A percentile compares a stretch with the other conserved stretches of the same genome.
These are phyloP conservation scores for Toxotes lorentzi DNA, from an alignment of 2,797 vertebrate species.

Conservation along the genomic window DNA sequence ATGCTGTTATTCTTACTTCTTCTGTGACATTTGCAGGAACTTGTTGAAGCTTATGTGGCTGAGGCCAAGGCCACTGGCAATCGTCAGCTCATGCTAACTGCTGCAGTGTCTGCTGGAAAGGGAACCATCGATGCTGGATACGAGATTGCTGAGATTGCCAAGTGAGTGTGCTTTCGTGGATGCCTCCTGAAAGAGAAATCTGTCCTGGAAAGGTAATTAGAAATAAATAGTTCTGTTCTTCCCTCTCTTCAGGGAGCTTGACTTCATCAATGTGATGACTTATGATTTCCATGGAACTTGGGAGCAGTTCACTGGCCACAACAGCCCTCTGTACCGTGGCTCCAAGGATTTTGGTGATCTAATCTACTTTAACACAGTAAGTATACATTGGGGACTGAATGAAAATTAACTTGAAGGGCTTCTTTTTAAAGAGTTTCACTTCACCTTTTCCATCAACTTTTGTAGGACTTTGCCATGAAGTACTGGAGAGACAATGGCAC, in stretches of 20 bases:
- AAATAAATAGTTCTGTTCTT: background rate
- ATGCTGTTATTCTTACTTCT: background rate
- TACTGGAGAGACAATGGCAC: conserved; percentile 88
- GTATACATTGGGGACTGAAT: conserved; percentile 11
- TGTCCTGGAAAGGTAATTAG: background rate
- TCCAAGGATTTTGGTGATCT: conserved; percentile 78
- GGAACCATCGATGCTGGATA: conserved; percentile 81
- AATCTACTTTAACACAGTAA: conserved; percentile 85
- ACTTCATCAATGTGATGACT: conserved; percentile 88
- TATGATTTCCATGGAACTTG: conserved; percentile 88
- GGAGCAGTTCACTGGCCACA: conserved; percentile 87
- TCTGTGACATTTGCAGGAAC: conserved; percentile 76
- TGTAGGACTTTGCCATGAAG: conserved; percentile 85
- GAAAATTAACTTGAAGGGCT: background rate
- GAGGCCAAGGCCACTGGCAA: conserved; percentile 72
- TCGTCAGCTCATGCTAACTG: conserved; percentile 82
- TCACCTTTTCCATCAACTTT: background rate
- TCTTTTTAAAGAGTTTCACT: background rate
- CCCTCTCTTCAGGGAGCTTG: conserved; percentile 75
- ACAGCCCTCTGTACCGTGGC: conserved; percentile 86
- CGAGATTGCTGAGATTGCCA: conserved; percentile 82
- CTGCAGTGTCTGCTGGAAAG: conserved; percentile 81
- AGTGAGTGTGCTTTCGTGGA: conserved; percentile 60
- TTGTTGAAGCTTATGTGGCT: conserved; percentile 75
- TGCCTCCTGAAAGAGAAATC: background rate